These are phyloP conservation scores for Sylvia borin DNA, from an alignment of 2,797 vertebrate species.

Conservation along the genomic window DNA sequence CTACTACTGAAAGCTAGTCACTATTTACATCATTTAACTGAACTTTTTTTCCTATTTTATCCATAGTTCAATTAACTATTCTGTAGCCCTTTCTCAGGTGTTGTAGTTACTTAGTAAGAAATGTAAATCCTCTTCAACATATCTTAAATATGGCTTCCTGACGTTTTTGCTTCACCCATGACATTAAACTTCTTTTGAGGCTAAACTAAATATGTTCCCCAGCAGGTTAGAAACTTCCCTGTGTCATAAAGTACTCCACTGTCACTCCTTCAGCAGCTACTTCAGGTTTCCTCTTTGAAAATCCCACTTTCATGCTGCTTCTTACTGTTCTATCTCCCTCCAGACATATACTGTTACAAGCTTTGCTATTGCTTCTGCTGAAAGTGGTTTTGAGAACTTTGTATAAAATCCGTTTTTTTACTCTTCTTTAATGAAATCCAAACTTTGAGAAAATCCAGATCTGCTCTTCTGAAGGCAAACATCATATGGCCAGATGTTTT, in stretches of 20 bases:
- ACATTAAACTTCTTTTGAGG: neutral
- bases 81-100: neutral
- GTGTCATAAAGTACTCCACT: neutral
- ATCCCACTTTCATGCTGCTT: neutral
- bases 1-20: neutral
- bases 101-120: neutral
- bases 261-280: neutral
- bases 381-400: neutral
- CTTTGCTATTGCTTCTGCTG: neutral
- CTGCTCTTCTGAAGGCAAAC: neutral
- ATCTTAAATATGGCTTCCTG: neutral
- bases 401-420: neutral
- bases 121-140: neutral
- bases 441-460: neutral
- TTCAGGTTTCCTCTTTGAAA: neutral
- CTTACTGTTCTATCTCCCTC: neutral
- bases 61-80: neutral
- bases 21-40: neutral
- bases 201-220: neutral
- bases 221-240: neutral
- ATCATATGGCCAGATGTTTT: neutral
- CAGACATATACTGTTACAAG: neutral
- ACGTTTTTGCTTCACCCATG: neutral
- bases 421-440: neutral
- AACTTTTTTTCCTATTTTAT: neutral